Base-by-base conservation (phyloP, 2,888 invertebrate species). In the Dinocampus coccinellae region DNA sequence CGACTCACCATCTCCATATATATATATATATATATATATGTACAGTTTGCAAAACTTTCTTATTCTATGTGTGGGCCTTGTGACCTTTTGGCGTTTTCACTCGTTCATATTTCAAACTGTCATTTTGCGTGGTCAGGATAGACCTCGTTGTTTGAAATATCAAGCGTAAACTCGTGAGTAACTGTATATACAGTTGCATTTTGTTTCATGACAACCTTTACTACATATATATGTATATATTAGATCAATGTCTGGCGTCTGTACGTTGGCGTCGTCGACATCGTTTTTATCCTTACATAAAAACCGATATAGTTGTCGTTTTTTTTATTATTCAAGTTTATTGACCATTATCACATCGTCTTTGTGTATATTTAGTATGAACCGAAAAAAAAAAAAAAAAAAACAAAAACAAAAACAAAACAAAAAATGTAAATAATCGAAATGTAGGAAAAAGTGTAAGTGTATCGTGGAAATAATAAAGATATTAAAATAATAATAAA, bases 241-340 rank as follows among this genome's bases (percentile, higher is more conserved):
- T 39, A 39, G n/a, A 1, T 0, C 13, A 13, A 39, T 39, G 39
- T 39, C 39, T 39, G 39, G 39, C 47, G 42, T 52, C 57, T 24
- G 42, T 16, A 7, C 62, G 29, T 58, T 24, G 42, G 53, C 55
- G 42, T 61, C 65, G 72, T 74, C 62, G 20, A 26, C 29, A 10
- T 39, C 24, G n/a, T 39, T 22, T 33, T 61, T 34, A 39, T 26
- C 39, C 24, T 61, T n/a, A 22, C 76, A 73, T 76, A 83, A 16
- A 16, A n/a, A 47, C 39, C 7, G 81, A 83, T 83, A 84, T 84
- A 81, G 81, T 77, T 72, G 76, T 39, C 53, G 76, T 75, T 77
- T 77, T 82, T 83, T 85, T 85, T 84, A 84, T 84, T 83, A 80
- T 80, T 36, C 71, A 77, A 83, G 82, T 84, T 85, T 47, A 84